Conservation (phyloP, 2,797 vertebrate species). For the Danio kyathit region DNA sequence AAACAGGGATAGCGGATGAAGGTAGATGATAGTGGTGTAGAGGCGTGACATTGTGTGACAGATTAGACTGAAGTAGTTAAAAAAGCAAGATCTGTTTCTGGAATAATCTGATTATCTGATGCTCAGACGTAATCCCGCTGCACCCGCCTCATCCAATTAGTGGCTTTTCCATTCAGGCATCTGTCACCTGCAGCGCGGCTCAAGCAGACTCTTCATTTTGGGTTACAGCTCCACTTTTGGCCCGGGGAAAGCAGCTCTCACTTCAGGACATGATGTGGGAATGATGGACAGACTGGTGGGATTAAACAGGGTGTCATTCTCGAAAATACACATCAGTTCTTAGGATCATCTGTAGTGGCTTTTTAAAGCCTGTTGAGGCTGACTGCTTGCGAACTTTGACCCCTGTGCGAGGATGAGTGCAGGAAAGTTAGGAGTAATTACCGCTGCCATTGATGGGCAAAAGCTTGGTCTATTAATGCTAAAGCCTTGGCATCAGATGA, state of each 20-base stretch:
- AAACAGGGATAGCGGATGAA: neutral
- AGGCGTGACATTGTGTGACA: slow-evolving; percentile 21
- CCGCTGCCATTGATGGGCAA: slow-evolving; percentile 25
- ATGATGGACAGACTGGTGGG: neutral
- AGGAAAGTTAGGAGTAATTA: slow-evolving; percentile 64
- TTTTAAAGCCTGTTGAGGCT: slow-evolving; percentile 39
- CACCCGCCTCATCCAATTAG: slow-evolving; percentile 90
- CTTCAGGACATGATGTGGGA: neutral
- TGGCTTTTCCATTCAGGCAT: slow-evolving; percentile 85
- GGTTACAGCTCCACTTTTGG: neutral
- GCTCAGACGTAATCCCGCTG: slow-evolving; percentile 93
- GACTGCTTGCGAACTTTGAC: slow-evolving; percentile 46
- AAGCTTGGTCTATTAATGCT: slow-evolving; percentile 32
- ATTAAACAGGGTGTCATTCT: slow-evolving; percentile 29
- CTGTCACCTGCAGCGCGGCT: slow-evolving; percentile 74
- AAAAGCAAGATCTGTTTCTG: slow-evolving; percentile 81
- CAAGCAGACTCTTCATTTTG: slow-evolving; percentile 9
- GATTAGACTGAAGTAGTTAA: slow-evolving; percentile 78
- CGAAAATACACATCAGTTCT: neutral
- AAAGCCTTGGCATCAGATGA: slow-evolving; percentile 8
- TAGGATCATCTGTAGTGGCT: slow-evolving; percentile 26
- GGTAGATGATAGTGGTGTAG: neutral
- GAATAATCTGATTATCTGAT: slow-evolving; percentile 94
- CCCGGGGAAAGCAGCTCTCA: neutral
- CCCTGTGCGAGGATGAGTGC: slow-evolving; percentile 46